These are phyloP conservation scores for Danaus plexippus DNA, from an alignment of 1,140 invertebrate species.

Conservation along the genomic window DNA sequence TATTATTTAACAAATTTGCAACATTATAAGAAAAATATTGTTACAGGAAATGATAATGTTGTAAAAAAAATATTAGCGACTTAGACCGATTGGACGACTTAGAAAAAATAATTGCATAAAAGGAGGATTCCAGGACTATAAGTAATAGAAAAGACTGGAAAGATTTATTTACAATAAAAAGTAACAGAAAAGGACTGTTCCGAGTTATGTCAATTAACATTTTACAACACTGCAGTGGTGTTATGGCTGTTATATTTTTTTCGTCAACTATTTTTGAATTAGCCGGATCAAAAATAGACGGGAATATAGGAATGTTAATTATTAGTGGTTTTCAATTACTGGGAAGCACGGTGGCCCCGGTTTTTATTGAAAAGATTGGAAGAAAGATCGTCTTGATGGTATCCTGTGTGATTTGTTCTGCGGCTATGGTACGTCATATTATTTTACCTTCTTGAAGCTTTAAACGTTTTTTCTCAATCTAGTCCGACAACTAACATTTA, in stretches of 20 bases:
- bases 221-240: conserved; percentile 49
- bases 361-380: conserved; percentile 71
- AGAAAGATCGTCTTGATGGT: conserved; percentile 64
- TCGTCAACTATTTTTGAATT: conserved; percentile 60
- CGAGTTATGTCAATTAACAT: conserved; percentile 27
- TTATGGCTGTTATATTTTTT: conserved; percentile 71
- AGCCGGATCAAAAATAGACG: conserved; percentile 30
- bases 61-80: conserved; percentile 12
- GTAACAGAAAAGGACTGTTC: conserved; percentile 30
- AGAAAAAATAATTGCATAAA: conserved; percentile 17
- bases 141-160: conserved; percentile 24
- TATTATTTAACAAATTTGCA: conserved; percentile 2
- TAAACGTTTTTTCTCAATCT: no score
- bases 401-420: conserved; percentile 32
- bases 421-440: conserved; percentile 31
- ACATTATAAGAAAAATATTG: not conserved
- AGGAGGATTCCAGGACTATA: conserved; percentile 13
- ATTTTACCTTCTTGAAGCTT: no score
- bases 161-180: conserved; percentile 26
- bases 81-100: conserved; percentile 24
- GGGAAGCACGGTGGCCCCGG: conserved; percentile 39
- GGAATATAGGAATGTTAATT: conserved; percentile 31
- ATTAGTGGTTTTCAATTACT: conserved; percentile 62
- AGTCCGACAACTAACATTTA: no score
- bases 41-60: conserved; percentile 22